Percentiles rank a stretch among this genome's conserved stretches.
These are phyloP conservation scores for Lepidochrysops patricia DNA, from an alignment of 2,888 invertebrate genomes.

Conservation along the genomic window DNA sequence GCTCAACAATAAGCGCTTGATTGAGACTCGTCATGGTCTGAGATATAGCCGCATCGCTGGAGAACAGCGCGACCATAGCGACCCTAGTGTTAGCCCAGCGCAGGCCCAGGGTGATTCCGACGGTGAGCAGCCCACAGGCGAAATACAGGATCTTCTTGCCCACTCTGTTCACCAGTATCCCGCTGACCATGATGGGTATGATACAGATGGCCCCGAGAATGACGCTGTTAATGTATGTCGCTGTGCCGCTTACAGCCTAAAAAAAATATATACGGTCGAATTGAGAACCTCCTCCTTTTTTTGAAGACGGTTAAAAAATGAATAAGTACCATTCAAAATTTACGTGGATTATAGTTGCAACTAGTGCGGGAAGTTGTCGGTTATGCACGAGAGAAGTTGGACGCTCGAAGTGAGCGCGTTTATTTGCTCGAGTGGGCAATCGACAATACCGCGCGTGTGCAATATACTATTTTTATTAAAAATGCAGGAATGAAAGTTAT, in stretches of 20 bases:
- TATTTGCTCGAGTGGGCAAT: too few species aligned
- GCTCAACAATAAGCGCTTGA: conserved; percentile 36
- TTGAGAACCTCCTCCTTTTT: too few species aligned
- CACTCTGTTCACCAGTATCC: conserved; percentile 35
- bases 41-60: conserved; percentile 35
- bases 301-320: not conserved
- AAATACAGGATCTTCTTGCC: conserved; percentile 42
- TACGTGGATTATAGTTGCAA: too few species aligned
- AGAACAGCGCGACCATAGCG: conserved; percentile 41
- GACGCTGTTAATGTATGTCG: conserved; percentile 41
- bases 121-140: conserved; percentile 28
- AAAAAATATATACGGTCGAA: conserved; percentile 10
- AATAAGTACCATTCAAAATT: too few species aligned
- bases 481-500: too few species aligned
- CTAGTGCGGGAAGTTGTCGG: too few species aligned
- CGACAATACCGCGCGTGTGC: too few species aligned
- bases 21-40: conserved; percentile 39
- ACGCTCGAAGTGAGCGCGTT: too few species aligned
- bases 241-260: conserved; percentile 37
- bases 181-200: conserved; percentile 33
- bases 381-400: too few species aligned
- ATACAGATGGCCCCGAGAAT: conserved; percentile 36
- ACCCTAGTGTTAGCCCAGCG: conserved; percentile 39
- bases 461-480: too few species aligned
- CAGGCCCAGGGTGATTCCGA: conserved; percentile 32